Conservation (phyloP, 2,797 vertebrate genomes). For the Sylvia borin region DNA sequence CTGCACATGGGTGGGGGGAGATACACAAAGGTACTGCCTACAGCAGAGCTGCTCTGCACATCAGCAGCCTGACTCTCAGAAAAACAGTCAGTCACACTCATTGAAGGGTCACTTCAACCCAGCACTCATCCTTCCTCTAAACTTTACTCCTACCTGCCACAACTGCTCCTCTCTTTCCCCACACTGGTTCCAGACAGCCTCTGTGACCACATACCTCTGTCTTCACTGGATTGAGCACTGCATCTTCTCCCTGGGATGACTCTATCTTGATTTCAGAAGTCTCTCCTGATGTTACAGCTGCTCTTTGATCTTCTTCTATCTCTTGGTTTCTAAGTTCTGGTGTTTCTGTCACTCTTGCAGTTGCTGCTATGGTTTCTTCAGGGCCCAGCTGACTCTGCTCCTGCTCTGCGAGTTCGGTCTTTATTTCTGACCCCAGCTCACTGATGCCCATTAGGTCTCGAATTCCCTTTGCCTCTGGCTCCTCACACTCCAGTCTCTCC, state of each 20-base stretch:
- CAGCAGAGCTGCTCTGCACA: conserved; percentile 22
- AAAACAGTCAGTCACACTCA: conserved; percentile 41
- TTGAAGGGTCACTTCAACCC: conserved; percentile 33
- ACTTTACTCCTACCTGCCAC: conserved; percentile 34
- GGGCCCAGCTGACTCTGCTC: conserved; percentile 70
- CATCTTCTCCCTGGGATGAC: conserved; percentile 68
- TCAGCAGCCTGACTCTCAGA: conserved; percentile 33
- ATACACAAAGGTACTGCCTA: conserved; percentile 13
- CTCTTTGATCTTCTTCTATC: conserved; percentile 72
- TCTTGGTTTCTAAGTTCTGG: conserved; percentile 75
- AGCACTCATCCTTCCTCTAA: conserved; percentile 46
- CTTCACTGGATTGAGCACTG: conserved; percentile 71
- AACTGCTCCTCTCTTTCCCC: conserved; percentile 34
- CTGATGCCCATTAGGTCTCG: conserved; percentile 76
- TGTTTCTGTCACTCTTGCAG: conserved; percentile 67
- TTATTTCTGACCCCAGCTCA: conserved; percentile 77
- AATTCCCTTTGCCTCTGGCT: conserved; percentile 75
- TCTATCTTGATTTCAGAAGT: conserved; percentile 71
- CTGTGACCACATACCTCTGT: conserved; percentile 75
- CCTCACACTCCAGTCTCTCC: conserved; percentile 79
- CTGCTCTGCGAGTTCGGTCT: conserved; percentile 75
- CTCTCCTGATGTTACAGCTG: conserved; percentile 64
- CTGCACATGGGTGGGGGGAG: not conserved
- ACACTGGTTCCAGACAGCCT: conserved; percentile 34
- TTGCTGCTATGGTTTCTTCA: conserved; percentile 61